Base-by-base conservation (phyloP, 1,140 invertebrate genomes). In the Drosophila obscura region DNA sequence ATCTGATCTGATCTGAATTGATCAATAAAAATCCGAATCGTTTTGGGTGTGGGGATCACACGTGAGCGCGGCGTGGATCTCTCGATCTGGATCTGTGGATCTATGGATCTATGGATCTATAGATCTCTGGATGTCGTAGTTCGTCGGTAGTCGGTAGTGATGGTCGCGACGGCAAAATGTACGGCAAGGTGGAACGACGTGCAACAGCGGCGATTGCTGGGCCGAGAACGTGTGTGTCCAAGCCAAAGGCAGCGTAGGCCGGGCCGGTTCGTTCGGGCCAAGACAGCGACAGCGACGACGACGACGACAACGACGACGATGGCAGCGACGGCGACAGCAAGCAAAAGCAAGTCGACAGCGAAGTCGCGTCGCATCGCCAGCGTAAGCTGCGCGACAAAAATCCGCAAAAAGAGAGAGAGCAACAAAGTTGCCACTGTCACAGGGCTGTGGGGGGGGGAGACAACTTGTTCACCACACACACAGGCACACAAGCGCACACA, bases 211-310 rank as follows among this genome's bases (percentile, higher is more conserved):
- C 80, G 80, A 58, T 64, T 83, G 76, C 66, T 67, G 82, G 35
- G 81, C 80, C 76, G 81, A 82, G 73, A 49, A 58, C 68, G 64
- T 45, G 72, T 73, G 76, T 78, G 83, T 84, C 81, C 81, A 80
- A 84, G 76, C 73, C 76, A 78, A 84, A 73, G 83, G 75, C 73
- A 73, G 76, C 63, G 69, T 68, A 85, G 77, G 73, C 81, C 60
- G 31, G 77, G 73, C 81, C 60, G 31, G 35, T 39, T 39, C 35
- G 35, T 39, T 73, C 76, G 69, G 74, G 80, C 69, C 80, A 83
- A 83, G 79, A 83, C 76, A 75, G 44, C 60, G 52, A 55, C 69
- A 50, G 51, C 75, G 65, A 62, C 73, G 55, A 19, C 43, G 43
- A 41, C 56, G 16, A 39, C 22, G 24, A 24, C 71, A 50, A 24